A percentile compares a stretch with the other conserved stretches of the same genome.
Evolutionary conservation across 2,797 vertebrate genomes (phyloP).

Genomic region (Calcarius lapponicus): DNA sequence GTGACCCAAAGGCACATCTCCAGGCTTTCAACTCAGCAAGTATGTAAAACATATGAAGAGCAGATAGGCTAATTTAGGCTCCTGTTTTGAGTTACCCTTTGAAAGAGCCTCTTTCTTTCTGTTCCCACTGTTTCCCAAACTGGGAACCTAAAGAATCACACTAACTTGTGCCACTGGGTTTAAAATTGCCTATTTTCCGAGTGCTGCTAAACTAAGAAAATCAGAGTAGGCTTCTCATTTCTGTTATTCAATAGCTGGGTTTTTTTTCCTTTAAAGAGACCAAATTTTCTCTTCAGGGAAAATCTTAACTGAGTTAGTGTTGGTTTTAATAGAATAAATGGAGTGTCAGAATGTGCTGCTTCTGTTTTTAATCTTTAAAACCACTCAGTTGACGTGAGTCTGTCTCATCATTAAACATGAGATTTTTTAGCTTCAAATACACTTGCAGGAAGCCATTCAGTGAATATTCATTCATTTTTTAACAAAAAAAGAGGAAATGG

Average conservation of each 20-base stretch:
- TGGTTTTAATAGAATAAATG: neutral
- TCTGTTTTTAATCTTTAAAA: slow-evolving; percentile 5
- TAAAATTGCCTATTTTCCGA: neutral
- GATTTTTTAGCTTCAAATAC: neutral
- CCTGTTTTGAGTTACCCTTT: neutral
- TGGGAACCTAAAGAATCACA: neutral
- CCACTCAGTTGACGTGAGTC: neutral
- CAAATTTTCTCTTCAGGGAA: neutral
- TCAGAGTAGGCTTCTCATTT: neutral
- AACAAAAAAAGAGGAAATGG: neutral
- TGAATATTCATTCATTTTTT: neutral
- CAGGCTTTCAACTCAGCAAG: neutral
- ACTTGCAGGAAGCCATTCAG: neutral
- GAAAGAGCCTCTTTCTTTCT: neutral
- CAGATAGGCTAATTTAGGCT: neutral
- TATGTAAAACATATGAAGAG: neutral
- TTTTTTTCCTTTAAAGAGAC: neutral
- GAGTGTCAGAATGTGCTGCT: neutral
- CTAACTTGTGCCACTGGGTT: neutral
- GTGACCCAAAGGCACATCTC: neutral
- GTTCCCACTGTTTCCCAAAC: neutral
- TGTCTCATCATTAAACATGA: slow-evolving; percentile 21
- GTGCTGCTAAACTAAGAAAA: neutral
- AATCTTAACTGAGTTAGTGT: neutral
- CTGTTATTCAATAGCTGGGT: neutral